A percentile compares a stretch with the other conserved stretches of the same genome.
phyloP scores from a whole-genome alignment of 2,113 vertebrate species.

The Pedionomus torquatus region DNA sequence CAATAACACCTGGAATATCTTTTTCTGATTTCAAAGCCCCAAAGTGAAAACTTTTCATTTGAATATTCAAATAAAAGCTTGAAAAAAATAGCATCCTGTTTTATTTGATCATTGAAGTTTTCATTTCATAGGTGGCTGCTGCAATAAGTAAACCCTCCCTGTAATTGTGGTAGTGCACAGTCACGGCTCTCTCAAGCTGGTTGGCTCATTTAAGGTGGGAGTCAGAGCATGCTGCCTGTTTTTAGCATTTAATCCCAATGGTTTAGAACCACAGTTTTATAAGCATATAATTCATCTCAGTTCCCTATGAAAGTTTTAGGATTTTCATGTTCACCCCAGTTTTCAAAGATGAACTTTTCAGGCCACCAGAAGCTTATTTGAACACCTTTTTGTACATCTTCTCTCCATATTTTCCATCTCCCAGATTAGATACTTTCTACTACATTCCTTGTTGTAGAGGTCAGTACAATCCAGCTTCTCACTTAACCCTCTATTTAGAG shows the following conservation, averaged over 20 bases:
- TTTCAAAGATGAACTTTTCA: constrained; percentile 21
- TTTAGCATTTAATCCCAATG: constrained; percentile 59
- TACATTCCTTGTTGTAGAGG: not conserved
- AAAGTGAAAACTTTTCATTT: not conserved
- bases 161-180: constrained; percentile 55
- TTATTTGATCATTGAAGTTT: constrained; percentile 34
- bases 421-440: not conserved
- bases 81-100: not conserved
- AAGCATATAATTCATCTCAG: constrained; percentile 42
- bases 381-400: not conserved
- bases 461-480: not conserved
- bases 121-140: constrained; percentile 27
- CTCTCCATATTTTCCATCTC: not conserved
- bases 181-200: not conserved
- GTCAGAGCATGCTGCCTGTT: constrained; percentile 22
- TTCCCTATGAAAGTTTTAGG: not conserved
- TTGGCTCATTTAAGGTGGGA: constrained; percentile 8
- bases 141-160: constrained; percentile 41
- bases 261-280: constrained; percentile 49
- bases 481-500: constrained; percentile 12
- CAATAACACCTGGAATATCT: not conserved
- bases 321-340: constrained; percentile 1
- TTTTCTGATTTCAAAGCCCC: not conserved
- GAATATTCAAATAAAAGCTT: not conserved
- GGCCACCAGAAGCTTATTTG: not conserved